A percentile compares a stretch with the other conserved stretches of the same genome.
These are phyloP conservation scores for Virgularia gustaviana DNA, from an alignment of 92 coral and sea anemone species.

Conservation along the genomic window DNA sequence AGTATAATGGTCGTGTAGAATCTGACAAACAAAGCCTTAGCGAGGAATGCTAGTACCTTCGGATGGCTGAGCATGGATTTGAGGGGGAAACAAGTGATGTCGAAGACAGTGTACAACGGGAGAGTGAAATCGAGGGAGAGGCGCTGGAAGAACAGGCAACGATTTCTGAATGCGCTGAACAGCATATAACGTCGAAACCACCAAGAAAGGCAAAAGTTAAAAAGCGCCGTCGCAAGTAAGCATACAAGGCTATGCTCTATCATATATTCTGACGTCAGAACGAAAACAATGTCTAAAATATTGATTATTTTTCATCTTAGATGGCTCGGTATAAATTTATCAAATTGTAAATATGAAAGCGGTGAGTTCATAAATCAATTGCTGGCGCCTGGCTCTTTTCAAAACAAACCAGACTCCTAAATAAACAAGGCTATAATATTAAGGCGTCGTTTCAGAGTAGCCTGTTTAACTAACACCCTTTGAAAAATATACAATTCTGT, in stretches of 20 bases:
- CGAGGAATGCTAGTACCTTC: background rate
- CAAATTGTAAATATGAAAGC: slow-evolving; percentile 93
- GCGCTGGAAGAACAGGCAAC: slow-evolving; percentile 56
- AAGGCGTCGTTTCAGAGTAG: background rate
- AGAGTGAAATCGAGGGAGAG: slow-evolving; percentile 87
- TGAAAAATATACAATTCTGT: background rate
- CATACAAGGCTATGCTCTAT: background rate
- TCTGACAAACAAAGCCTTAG: background rate
- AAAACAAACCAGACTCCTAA: too few relatives aligned
- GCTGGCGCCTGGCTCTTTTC: too few relatives aligned
- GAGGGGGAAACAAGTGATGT: slow-evolving; percentile 80
- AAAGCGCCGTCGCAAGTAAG: slow-evolving; percentile 85
- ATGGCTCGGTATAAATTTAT: slow-evolving; percentile 82
- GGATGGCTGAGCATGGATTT: slow-evolving; percentile 82
- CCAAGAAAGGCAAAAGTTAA: slow-evolving; percentile 74
- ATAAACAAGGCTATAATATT: too few relatives aligned
- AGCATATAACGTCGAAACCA: slow-evolving; percentile 49
- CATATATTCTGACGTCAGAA: background rate
- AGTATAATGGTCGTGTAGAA: background rate
- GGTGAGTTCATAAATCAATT: slow-evolving; percentile 57
- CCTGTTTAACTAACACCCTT: background rate
- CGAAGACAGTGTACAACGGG: slow-evolving; percentile 66
- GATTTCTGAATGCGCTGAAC: slow-evolving; percentile 1
- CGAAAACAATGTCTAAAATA: too few relatives aligned
- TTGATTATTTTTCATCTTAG: slow-evolving; percentile 55